A percentile compares a stretch with the other conserved stretches of the same genome.
These are phyloP conservation scores for Cynocephalus volans DNA, from an alignment of 2,113 vertebrate genomes.

Conservation along the genomic window DNA sequence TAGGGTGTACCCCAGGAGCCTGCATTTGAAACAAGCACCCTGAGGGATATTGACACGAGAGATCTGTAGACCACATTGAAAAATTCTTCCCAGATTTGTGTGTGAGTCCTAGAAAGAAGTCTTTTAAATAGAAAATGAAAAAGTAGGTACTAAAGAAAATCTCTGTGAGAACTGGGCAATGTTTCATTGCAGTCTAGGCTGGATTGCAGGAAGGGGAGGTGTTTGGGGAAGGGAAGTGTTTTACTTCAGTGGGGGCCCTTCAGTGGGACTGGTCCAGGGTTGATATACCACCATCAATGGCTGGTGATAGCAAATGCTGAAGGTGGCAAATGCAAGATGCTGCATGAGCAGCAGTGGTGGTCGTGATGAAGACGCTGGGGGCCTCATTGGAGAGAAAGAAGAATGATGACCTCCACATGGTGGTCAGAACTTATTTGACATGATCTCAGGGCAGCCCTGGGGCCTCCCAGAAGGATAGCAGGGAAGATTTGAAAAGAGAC, in stretches of 20 bases:
- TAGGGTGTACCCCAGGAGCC: not conserved
- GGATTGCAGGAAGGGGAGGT: not conserved
- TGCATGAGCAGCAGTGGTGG: not conserved
- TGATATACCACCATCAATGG: not conserved
- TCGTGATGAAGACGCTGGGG: not conserved
- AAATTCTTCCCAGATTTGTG: not conserved
- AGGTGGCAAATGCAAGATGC: not conserved
- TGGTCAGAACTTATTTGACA: not conserved
- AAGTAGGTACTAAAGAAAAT: not conserved
- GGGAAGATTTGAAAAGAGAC: not conserved
- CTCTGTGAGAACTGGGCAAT: conserved; percentile 32
- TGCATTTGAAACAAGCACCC: not conserved
- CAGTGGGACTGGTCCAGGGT: not conserved
- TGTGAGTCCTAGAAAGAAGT: not conserved
- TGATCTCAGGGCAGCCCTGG: not conserved
- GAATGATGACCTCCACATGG: not conserved
- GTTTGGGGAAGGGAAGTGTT: not conserved
- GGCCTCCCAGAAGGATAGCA: not conserved
- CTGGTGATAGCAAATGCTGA: not conserved
- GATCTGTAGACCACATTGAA: not conserved
- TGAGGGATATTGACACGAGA: not conserved
- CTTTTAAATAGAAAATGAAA: not conserved
- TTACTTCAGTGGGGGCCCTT: not conserved
- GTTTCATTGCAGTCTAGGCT: not conserved
- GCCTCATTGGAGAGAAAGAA: not conserved